Evolutionary conservation across 2,113 vertebrate species (phyloP).

Genomic region (Ophthalmolycus amberensis): DNA sequence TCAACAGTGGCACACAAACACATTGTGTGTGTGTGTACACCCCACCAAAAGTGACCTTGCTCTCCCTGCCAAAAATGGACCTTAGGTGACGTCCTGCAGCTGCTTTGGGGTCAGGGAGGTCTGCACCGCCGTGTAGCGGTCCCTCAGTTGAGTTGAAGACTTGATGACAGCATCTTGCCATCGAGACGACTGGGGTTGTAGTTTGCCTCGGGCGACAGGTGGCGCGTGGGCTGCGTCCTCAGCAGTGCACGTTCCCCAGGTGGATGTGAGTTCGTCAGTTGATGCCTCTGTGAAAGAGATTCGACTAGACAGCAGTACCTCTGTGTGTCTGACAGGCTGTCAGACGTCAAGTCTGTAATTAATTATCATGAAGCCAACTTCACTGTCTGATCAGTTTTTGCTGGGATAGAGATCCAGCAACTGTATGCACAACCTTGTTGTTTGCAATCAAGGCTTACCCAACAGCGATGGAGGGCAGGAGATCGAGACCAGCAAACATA

Average conservation of each 20-base stretch:
- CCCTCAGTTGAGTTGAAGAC: slow-evolving; percentile 27
- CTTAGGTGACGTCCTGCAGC: slow-evolving; percentile 56
- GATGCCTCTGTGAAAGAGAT: background rate
- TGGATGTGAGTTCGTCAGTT: background rate
- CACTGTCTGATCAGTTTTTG: background rate
- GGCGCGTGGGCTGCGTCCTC: background rate
- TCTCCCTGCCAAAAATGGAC: slow-evolving; percentile 31
- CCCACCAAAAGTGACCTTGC: background rate
- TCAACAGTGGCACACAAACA: background rate
- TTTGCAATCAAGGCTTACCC: background rate
- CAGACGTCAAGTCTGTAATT: background rate
- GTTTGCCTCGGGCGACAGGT: slow-evolving; percentile 21
- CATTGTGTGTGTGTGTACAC: background rate
- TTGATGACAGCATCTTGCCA: background rate
- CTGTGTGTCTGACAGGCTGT: background rate
- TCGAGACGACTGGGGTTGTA: slow-evolving; percentile 22
- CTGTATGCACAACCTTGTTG: background rate
- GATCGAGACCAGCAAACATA: background rate
- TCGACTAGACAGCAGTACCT: background rate
- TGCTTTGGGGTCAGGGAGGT: slow-evolving; percentile 46
- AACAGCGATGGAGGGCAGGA: background rate
- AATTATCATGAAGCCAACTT: background rate
- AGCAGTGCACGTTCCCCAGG: slow-evolving; percentile 10
- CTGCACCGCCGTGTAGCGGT: slow-evolving; percentile 36
- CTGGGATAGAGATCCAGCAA: background rate